phyloP scores from a whole-genome alignment of 35 echinoderm and acorn worm species.

The Chiridota heheva region DNA sequence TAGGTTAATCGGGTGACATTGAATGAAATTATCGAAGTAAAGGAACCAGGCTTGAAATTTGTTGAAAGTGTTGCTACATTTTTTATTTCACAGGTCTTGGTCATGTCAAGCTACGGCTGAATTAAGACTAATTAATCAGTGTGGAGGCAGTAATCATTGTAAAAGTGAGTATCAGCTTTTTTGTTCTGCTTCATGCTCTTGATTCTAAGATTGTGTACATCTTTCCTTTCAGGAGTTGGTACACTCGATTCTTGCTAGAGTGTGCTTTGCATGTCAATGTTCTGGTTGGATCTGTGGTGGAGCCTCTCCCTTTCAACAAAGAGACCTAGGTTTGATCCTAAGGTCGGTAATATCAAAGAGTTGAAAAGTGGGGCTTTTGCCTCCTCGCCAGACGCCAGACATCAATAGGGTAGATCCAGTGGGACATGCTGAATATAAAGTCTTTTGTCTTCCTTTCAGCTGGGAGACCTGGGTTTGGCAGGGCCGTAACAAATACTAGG shows the following conservation, averaged over 20 bases:
- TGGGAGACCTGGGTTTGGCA: too few species aligned
- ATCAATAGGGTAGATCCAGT: background rate
- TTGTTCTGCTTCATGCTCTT: background rate
- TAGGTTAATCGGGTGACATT: too few species aligned
- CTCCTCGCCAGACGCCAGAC: background rate
- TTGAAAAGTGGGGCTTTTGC: background rate
- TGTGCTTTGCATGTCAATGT: background rate
- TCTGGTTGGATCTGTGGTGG: background rate
- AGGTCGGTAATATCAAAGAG: background rate
- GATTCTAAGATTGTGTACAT: background rate
- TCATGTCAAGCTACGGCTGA: slow-evolving; percentile 93
- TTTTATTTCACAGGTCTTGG: slow-evolving; percentile 74
- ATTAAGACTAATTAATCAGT: slow-evolving; percentile 73
- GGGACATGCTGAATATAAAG: background rate
- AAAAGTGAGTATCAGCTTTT: slow-evolving; percentile 67
- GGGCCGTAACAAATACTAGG: too few species aligned
- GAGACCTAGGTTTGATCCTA: background rate
- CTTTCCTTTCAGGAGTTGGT: background rate
- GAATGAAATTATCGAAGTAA: too few species aligned
- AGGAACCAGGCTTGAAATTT: too few species aligned
- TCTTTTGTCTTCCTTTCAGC: too few species aligned
- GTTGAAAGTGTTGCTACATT: too few species aligned
- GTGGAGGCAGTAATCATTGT: slow-evolving; percentile 63
- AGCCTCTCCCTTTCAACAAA: background rate
- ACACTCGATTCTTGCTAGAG: background rate